Conservation (phyloP, 2,888 invertebrate genomes). For the Ditula angustiorana region DNA sequence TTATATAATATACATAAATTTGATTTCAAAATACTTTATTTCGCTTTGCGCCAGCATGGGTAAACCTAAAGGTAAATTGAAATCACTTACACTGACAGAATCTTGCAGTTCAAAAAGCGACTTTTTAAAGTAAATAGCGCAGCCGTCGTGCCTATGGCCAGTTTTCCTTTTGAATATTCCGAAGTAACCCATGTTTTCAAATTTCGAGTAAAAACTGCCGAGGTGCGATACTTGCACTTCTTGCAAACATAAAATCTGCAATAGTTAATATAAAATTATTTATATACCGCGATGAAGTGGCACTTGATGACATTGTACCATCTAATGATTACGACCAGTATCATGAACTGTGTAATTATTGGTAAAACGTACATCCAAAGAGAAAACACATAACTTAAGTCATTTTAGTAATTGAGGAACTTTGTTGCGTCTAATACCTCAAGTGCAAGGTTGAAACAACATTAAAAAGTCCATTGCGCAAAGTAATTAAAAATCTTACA, state of each 20-base stretch:
- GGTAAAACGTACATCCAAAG: neutral
- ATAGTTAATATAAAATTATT: slow-evolving; percentile 43
- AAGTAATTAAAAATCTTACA: slow-evolving; percentile 57
- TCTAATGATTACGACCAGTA: neutral
- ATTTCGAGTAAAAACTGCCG: slow-evolving; percentile 84
- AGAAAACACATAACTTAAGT: neutral
- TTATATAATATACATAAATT: too few species aligned
- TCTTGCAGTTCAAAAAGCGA: slow-evolving; percentile 88
- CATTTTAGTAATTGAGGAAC: too few species aligned
- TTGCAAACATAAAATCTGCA: slow-evolving; percentile 94
- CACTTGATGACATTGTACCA: neutral
- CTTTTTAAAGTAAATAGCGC: slow-evolving; percentile 93
- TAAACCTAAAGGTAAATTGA: neutral
- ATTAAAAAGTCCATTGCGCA: too few species aligned
- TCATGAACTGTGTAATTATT: neutral
- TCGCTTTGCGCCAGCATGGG: neutral
- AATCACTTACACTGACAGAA: slow-evolving; percentile 88
- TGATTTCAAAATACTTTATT: neutral
- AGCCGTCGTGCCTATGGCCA: slow-evolving; percentile 93
- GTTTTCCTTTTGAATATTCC: slow-evolving; percentile 94
- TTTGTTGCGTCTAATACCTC: neutral
- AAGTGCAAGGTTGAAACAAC: too few species aligned
- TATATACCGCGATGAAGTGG: neutral
- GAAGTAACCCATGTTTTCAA: slow-evolving; percentile 87
- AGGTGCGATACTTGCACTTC: slow-evolving; percentile 95